Evolutionary conservation across 1,140 invertebrate species (phyloP), one percentile per base, ranked within the genome.

Genomic region (Aphelenchoides fujianensis): DNA sequence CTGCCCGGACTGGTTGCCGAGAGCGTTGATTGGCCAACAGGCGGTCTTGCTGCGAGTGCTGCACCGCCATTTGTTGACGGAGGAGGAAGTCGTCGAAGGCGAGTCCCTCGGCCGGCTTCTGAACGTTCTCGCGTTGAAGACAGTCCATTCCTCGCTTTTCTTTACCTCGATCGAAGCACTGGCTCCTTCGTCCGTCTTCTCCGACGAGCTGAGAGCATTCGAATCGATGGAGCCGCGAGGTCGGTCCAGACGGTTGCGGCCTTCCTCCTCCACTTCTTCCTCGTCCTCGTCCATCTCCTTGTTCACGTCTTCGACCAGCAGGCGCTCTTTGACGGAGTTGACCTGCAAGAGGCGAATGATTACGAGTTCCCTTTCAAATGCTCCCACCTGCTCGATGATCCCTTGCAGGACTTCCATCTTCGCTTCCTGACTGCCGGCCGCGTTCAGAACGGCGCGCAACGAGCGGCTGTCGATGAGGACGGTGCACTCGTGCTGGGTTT

Each of bases 401-500:
- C 74, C 69, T 35, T 81, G 64, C 23, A 81, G 27, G 3, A 81
- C 57, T 32, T 78, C 76, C 19, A 80, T 48, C 41, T 82, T 82
- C 27, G 36, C 68, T 28, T 72, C 70, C 41, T 73, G 72, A 5
- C 55, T 67, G 9, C 74, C 74, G 7, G 72, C 71, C 9, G 74
- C 71, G 41, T 79, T 77, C 30, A 81, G 68, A 28, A 80, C 31
- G 37, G 81, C 71, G n/a, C 74, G 52, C 16, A 81, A 62, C 19
- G 76, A 54, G 67, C 71, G 70, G 30, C 79, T 75, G 72, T 81
- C 79, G 27, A 81, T 79, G 52, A 81, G 55, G 28, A 81, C 79
- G 36, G 79, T 80, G 61, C 80, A 81, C 30, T 74, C 77, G 59
- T 79, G 71, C 53, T 82, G 77, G 2, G 79, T 82, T 75, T 81